A percentile compares a stretch with the other conserved stretches of the same genome.
Evolutionary conservation across 2,113 vertebrate genomes (phyloP).

Genomic region (Microcebus murinus): DNA sequence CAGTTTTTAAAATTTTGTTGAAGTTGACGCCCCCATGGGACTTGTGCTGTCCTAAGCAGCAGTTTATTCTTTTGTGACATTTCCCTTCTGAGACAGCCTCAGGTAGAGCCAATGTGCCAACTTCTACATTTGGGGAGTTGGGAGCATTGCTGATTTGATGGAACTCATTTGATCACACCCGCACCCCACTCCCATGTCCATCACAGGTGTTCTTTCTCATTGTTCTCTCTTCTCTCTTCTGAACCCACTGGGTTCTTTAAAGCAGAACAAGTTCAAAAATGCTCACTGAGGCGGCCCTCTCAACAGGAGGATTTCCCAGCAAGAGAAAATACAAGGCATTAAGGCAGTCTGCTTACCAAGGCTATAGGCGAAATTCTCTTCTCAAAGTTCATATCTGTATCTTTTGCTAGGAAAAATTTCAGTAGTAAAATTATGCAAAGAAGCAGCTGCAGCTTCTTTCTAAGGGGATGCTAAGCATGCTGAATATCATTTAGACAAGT

Average conservation of each 20-base stretch:
- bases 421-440: constrained; percentile 47
- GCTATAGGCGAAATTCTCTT: constrained; percentile 37
- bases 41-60: constrained; percentile 69
- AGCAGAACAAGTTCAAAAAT: constrained; percentile 60
- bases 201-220: constrained; percentile 64
- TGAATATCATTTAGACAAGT: background rate
- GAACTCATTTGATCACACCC: constrained; percentile 8
- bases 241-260: constrained; percentile 48
- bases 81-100: constrained; percentile 66
- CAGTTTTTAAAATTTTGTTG: constrained; percentile 83
- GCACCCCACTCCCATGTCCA: background rate
- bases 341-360: constrained; percentile 32
- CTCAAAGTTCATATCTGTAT: background rate
- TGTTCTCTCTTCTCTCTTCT: constrained; percentile 31
- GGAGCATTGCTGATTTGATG: constrained; percentile 54
- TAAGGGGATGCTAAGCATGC: background rate
- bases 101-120: constrained; percentile 53
- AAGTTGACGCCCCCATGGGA: constrained; percentile 81
- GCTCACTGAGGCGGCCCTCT: constrained; percentile 28
- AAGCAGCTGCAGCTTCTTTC: background rate
- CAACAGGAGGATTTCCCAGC: constrained; percentile 49
- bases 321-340: constrained; percentile 49
- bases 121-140: constrained; percentile 52
- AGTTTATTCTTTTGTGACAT: constrained; percentile 62
- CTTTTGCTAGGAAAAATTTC: background rate